A percentile compares a stretch with the other conserved stretches of the same genome.
Evolutionary conservation across 1,140 invertebrate genomes (phyloP).

Genomic region (Homalodisca vitripennis): DNA sequence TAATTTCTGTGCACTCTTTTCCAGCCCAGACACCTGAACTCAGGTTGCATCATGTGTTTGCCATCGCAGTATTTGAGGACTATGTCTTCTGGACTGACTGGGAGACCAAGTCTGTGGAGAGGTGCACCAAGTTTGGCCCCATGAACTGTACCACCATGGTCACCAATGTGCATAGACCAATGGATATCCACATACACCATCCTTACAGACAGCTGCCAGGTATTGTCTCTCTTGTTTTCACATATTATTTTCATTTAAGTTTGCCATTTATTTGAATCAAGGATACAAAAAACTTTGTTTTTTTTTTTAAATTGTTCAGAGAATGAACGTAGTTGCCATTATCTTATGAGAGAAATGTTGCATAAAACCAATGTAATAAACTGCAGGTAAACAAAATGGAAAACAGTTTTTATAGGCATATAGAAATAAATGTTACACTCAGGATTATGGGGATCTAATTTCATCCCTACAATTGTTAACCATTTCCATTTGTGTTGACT

Average conservation of each 20-base stretch:
- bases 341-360: too few species aligned
- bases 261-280: too few species aligned
- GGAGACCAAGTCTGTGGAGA: constrained; percentile 85
- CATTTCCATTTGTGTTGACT: too few species aligned
- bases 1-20: too few species aligned
- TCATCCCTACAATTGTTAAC: too few species aligned
- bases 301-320: not conserved
- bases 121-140: constrained; percentile 72
- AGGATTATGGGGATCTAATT: too few species aligned
- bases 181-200: constrained; percentile 84
- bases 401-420: too few species aligned
- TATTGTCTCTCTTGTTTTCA: constrained; percentile 39
- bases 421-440: too few species aligned
- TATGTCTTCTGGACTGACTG: constrained; percentile 91
- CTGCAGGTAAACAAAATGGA: too few species aligned
- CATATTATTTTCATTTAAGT: too few species aligned
- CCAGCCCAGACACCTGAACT: constrained; percentile 57
- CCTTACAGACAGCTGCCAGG: constrained; percentile 66
- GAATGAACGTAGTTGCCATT: not conserved
- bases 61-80: constrained; percentile 82
- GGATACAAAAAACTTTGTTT: too few species aligned
- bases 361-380: too few species aligned
- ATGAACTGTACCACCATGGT: constrained; percentile 65
- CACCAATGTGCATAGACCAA: constrained; percentile 77
- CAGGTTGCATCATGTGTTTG: constrained; percentile 82